These are phyloP conservation scores for Scolopax rusticola DNA, from an alignment of 2,797 vertebrate genomes.

Conservation along the genomic window DNA sequence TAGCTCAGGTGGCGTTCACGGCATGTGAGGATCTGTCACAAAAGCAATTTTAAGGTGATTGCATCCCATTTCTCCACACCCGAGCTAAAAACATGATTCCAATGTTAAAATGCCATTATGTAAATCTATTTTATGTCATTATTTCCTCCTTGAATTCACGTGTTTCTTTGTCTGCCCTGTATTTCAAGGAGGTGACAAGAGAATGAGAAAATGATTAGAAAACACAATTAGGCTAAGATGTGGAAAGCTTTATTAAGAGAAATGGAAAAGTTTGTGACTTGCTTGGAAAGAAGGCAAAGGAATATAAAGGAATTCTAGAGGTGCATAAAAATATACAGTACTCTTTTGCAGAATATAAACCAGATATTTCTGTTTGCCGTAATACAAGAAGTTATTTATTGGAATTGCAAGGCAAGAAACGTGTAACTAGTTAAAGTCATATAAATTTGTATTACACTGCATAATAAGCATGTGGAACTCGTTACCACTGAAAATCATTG, in stretches of 20 bases:
- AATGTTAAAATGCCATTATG: not conserved
- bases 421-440: not conserved
- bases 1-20: not conserved
- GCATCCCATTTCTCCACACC: not conserved
- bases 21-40: not conserved
- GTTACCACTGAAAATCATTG: not conserved
- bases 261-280: not conserved
- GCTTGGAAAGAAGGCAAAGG: not conserved
- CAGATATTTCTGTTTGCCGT: not conserved
- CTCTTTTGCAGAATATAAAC: not conserved
- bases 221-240: not conserved
- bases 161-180: slow-evolving; percentile 27
- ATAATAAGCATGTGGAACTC: not conserved
- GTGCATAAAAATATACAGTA: not conserved
- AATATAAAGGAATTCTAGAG: not conserved
- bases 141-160: not conserved
- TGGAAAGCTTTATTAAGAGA: not conserved
- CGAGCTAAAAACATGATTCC: not conserved
- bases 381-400: not conserved
- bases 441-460: not conserved
- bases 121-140: not conserved
- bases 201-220: not conserved
- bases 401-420: not conserved
- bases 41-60: not conserved
- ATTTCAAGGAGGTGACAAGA: not conserved